Percentiles rank a stretch among this genome's conserved stretches.
Conservation (phyloP, 2,113 vertebrate species). For the Sinocyclocheilus rhinocerous region DNA sequence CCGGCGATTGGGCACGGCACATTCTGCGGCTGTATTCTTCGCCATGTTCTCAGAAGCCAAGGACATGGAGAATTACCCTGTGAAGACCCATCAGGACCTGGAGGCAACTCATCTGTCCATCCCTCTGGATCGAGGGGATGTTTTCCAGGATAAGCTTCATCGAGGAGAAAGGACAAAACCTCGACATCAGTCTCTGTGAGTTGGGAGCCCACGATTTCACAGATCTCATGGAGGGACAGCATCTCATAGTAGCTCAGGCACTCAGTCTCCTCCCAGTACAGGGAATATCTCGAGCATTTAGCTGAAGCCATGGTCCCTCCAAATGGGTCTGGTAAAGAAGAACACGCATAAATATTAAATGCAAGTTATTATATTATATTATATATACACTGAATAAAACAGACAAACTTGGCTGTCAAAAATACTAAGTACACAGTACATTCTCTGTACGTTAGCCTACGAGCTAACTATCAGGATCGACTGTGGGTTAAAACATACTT, state of each 20-base stretch:
- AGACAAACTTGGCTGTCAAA: background rate
- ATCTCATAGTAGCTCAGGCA: slow-evolving; percentile 86
- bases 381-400: background rate
- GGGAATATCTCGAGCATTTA: slow-evolving; percentile 58
- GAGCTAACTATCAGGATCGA: slow-evolving; percentile 5
- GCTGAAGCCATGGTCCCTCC: slow-evolving; percentile 65
- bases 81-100: slow-evolving; percentile 12
- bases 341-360: background rate
- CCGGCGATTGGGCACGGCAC: slow-evolving; percentile 45
- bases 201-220: slow-evolving; percentile 86
- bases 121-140: slow-evolving; percentile 78
- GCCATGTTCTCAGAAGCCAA: slow-evolving; percentile 72
- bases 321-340: slow-evolving; percentile 38
- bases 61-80: slow-evolving; percentile 59
- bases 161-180: slow-evolving; percentile 84
- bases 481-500: background rate
- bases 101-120: slow-evolving; percentile 69
- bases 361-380: background rate
- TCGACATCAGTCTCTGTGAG: slow-evolving; percentile 84
- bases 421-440: background rate
- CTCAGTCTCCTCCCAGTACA: slow-evolving; percentile 86
- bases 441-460: background rate
- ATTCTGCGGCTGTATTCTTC: slow-evolving; percentile 52
- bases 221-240: slow-evolving; percentile 86
- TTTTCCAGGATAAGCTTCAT: slow-evolving; percentile 75